These are phyloP conservation scores for Noctua pronuba DNA, from an alignment of 2,888 invertebrate genomes.

Conservation along the genomic window DNA sequence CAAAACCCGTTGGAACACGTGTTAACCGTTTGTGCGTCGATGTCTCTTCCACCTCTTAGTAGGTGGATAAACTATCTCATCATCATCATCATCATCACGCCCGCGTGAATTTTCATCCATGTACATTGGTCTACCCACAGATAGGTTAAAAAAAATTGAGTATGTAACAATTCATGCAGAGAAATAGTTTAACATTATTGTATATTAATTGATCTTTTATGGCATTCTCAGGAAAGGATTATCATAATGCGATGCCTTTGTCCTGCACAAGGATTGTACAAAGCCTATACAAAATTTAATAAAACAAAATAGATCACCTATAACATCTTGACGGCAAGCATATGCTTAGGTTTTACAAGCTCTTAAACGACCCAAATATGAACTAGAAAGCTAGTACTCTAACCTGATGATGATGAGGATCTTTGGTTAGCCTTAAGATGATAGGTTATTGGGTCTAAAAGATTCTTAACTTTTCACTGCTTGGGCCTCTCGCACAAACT, in stretches of 20 bases:
- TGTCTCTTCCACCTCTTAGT: background rate
- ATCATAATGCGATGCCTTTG: background rate
- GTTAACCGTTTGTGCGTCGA: background rate
- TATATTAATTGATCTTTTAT: background rate
- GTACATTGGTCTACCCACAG: background rate
- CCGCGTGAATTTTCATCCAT: background rate
- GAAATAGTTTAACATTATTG: background rate
- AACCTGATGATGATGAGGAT: slow-evolving; percentile 10
- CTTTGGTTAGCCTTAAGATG: background rate
- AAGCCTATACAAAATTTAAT: background rate
- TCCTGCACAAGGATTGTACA: background rate
- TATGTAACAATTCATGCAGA: background rate
- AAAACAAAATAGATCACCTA: background rate
- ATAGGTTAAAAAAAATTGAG: background rate
- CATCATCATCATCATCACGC: background rate
- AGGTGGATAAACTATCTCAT: background rate
- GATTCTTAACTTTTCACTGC: background rate
- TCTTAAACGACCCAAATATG: background rate
- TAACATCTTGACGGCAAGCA: background rate
- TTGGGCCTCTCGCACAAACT: background rate
- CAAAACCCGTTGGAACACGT: no score
- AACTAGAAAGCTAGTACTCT: background rate
- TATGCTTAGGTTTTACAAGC: background rate
- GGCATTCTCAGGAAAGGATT: background rate
- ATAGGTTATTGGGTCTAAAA: background rate